phyloP scores from a whole-genome alignment of 2,113 vertebrate genomes.

The Delphinus delphis region DNA sequence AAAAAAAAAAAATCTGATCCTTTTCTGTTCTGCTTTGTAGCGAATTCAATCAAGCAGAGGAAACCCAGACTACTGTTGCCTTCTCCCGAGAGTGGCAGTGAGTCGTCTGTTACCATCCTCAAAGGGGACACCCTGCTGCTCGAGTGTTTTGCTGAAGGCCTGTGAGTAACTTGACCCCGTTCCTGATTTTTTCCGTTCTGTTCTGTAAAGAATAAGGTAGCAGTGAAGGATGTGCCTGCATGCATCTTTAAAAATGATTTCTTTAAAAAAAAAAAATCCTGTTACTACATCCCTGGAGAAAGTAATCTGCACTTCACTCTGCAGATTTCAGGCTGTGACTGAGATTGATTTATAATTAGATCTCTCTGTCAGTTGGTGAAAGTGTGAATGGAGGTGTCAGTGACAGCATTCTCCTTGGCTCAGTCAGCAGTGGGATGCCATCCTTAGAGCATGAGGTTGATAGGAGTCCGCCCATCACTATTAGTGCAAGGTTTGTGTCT shows the following conservation, averaged over 20 bases:
- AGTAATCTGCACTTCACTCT: background rate
- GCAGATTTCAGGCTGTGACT: background rate
- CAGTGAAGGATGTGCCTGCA: background rate
- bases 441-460: no score
- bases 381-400: background rate
- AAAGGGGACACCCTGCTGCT: conserved; percentile 91
- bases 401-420: background rate
- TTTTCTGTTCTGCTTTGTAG: conserved; percentile 77
- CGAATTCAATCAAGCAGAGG: conserved; percentile 92
- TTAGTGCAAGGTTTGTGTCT: background rate
- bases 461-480: background rate
- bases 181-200: background rate
- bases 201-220: background rate
- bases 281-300: background rate
- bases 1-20: background rate
- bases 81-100: conserved; percentile 80
- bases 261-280: background rate
- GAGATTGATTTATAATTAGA: background rate
- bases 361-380: background rate
- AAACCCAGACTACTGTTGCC: conserved; percentile 91
- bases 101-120: conserved; percentile 85
- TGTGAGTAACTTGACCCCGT: conserved; percentile 87
- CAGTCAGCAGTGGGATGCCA: background rate
- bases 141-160: conserved; percentile 96
- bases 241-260: background rate